Percentiles rank a stretch among this genome's conserved stretches.
Evolutionary conservation across 1,140 invertebrate genomes (phyloP).

Genomic region (Zaprionus gabonicus): DNA sequence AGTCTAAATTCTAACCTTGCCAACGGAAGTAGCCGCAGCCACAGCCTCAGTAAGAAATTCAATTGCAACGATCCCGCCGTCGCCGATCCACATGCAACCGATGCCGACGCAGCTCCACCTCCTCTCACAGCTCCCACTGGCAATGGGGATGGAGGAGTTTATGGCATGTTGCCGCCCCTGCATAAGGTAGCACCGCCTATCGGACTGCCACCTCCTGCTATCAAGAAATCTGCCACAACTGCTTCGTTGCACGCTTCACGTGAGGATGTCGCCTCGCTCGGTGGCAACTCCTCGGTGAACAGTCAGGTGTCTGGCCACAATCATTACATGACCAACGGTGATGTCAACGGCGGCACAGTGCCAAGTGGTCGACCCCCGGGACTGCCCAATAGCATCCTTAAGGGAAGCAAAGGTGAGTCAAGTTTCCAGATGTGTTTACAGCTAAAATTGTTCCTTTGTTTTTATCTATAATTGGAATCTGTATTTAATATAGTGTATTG

Average conservation of each 20-base stretch:
- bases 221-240: conserved; percentile 50
- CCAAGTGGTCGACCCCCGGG: conserved; percentile 29
- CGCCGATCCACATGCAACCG: conserved; percentile 12
- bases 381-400: conserved; percentile 65
- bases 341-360: conserved; percentile 32
- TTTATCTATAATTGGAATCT: too few species aligned
- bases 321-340: conserved; percentile 54
- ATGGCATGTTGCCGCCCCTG: conserved; percentile 28
- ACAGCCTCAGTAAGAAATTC: conserved; percentile 54
- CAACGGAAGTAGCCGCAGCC: conserved; percentile 69
- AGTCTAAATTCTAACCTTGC: conserved; percentile 83
- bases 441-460: too few species aligned
- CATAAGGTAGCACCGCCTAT: conserved; percentile 58
- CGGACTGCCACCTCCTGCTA: conserved; percentile 58
- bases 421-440: background rate
- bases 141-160: conserved; percentile 43
- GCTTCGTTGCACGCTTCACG: conserved; percentile 55
- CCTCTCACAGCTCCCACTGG: conserved; percentile 14
- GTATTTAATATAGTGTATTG: too few species aligned
- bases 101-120: background rate
- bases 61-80: conserved; percentile 54
- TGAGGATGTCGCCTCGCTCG: conserved; percentile 73
- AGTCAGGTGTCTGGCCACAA: conserved; percentile 68
- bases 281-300: conserved; percentile 65
- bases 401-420: conserved; percentile 70